A percentile compares a stretch with the other conserved stretches of the same genome.
These are phyloP conservation scores for Platycnemis pennipes DNA, from an alignment of 2,888 invertebrate genomes.

Conservation along the genomic window DNA sequence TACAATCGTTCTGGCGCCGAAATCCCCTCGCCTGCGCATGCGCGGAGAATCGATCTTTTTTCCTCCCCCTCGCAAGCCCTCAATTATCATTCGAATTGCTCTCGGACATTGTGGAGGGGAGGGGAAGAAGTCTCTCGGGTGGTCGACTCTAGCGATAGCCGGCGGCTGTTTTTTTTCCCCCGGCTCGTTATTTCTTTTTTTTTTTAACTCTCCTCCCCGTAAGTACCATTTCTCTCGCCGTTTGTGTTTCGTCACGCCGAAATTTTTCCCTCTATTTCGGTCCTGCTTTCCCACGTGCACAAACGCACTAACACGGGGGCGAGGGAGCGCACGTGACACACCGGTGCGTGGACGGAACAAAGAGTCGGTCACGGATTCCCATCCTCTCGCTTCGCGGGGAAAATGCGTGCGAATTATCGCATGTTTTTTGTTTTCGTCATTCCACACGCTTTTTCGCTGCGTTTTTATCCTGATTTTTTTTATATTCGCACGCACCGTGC, in stretches of 20 bases:
- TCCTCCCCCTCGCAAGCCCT: conserved; percentile 10
- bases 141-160: conserved; percentile 46
- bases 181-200: background rate
- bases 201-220: background rate
- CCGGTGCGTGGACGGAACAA: conserved; percentile 3
- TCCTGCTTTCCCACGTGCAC: background rate
- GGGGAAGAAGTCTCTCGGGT: conserved; percentile 47
- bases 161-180: conserved; percentile 50
- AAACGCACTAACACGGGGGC: background rate
- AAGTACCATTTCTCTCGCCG: background rate
- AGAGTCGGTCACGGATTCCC: background rate
- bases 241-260: conserved; percentile 35
- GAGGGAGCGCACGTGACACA: background rate
- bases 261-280: background rate
- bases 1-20: background rate
- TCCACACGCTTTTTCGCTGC: background rate
- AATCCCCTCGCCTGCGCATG: background rate
- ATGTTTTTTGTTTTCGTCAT: background rate
- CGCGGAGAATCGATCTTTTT: conserved; percentile 33
- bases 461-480: background rate
- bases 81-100: conserved; percentile 62
- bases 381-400: background rate
- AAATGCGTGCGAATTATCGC: conserved; percentile 1
- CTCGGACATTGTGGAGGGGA: background rate
- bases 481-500: background rate